These are phyloP conservation scores for Trachelus stipa DNA, from an alignment of 2,888 invertebrate genomes.

Conservation along the genomic window DNA sequence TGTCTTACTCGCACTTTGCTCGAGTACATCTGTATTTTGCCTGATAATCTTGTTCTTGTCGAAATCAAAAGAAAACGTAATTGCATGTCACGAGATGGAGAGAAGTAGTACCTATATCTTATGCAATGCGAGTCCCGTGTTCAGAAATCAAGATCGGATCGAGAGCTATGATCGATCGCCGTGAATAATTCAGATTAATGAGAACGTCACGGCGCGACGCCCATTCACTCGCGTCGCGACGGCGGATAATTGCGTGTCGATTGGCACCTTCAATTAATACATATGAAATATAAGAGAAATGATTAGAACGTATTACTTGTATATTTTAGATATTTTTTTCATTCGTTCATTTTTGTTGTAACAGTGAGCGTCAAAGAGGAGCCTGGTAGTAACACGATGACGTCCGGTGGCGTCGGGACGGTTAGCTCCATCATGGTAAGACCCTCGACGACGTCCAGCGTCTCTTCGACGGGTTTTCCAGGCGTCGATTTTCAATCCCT, in stretches of 20 bases:
- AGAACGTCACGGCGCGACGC: slow-evolving; percentile 2
- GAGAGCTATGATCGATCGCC: not conserved
- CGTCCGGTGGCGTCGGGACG: slow-evolving; percentile 47
- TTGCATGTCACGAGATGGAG: not conserved
- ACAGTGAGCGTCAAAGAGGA: slow-evolving; percentile 62
- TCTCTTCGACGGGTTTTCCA: slow-evolving; percentile 55
- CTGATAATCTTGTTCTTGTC: not conserved
- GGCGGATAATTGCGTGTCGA: not conserved
- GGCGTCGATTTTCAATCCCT: slow-evolving; percentile 57
- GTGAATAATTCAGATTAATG: not conserved
- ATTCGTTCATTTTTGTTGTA: slow-evolving; percentile 26
- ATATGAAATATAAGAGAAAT: not conserved
- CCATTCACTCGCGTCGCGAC: not conserved
- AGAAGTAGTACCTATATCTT: not conserved
- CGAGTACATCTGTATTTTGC: not conserved
- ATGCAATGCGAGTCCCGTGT: not conserved
- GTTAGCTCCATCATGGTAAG: slow-evolving; percentile 56
- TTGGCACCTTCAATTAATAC: not conserved
- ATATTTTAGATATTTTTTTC: not conserved
- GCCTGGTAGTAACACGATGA: slow-evolving; percentile 53
- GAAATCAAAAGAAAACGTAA: not conserved
- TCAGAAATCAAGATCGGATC: not conserved
- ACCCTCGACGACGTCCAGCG: slow-evolving; percentile 48
- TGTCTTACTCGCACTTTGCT: not conserved
- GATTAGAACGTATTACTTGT: not conserved